Base-by-base conservation (phyloP, 2,113 vertebrate genomes). In the Tricholaema leucomelas region DNA sequence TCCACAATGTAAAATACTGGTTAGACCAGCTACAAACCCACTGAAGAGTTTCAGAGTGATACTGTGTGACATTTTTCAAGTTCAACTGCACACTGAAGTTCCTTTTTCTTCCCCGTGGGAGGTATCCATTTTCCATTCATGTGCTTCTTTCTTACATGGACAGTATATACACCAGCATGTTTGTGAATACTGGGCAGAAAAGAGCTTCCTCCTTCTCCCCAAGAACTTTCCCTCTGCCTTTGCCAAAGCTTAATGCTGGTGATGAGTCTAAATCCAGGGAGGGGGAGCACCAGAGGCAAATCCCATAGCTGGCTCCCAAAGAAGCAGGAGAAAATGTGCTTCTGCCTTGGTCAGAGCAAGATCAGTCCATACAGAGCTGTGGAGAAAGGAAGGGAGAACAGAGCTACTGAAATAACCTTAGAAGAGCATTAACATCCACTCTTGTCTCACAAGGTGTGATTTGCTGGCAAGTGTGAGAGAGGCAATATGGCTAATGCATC, bases 1-100 rank as follows among this genome's bases (percentile, higher is more conserved):
- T 86, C 54, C 58, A 35, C 90, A 63, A 81, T 72, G 74, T 36
- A 71, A 55, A 74, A 88, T 70, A 69, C 90, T 84, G 74, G 59
- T 93, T 79, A 90, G 86, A 93, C 79, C 70, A 86, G 83, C 83
- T 78, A 55, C 90, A 81, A 63, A 81, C 54, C 36, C 74, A 63
- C 86, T 40, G 21, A 76, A 66, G 59, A 21, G 54, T 75, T 92
- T 88, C 65, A 66, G 69, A 54, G 31, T 50, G 48, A 72, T 69
- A 65, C 40, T 65, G 25, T 64, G 3, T 35, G 75, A 86, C n/a
- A 30, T 54, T 75, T 88, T 80, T 52, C 56, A 56, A 76, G 38
- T 85, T 87, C 27, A 56, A 25, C 44, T 81, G 27, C 2, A 4
- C 33, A 46, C 18, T 28, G 11, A 52, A 33, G 19, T 28, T 42